Base-by-base conservation (phyloP, 2,797 vertebrate species). In the Coilia nasus region DNA sequence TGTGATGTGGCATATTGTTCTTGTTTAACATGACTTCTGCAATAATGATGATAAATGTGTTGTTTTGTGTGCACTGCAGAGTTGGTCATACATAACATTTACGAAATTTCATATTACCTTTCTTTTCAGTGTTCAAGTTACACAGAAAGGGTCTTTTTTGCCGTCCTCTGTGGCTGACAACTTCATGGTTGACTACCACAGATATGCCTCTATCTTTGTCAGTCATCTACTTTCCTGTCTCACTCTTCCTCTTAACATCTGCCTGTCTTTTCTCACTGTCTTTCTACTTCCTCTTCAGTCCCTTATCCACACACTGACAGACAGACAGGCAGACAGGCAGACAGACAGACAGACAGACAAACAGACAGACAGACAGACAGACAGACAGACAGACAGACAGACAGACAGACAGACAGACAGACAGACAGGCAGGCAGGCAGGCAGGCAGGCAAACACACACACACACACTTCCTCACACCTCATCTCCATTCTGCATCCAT, bases 341-440 rank as follows among this genome's bases (percentile, higher is more conserved):
- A 4, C 50, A 84, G 28, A n/a, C 67, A 5, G 0, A 82, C 35
- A 80, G 83, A 44, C 82, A 46, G 12, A 84, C 86, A 86, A 85
- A 60, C 31, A 41, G 46, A 82, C 64, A 85, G 81, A 54, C 85
- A 82, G 56, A 83, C 84, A 87, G 81, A 90, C 67, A 82, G 15
- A 82, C 85, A 85, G 50, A 86, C 64, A 5, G 1, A 83, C 35
- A 80, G 83, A 54, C 82, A 46, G 12, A 85, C 86, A 87, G 85
- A 71, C 46, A 50, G 31, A 83, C 64, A 85, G 81, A 54, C 85
- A 82, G 56, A 83, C 84, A 87, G 81, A 90, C 67, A 82, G 15
- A 82, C 85, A 85, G 50, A 86, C 64, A 5, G 1, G 82, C 35
- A 80, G 83, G 44, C 82, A 46, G 12, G 84, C 86, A 87, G 85